phyloP scores from a whole-genome alignment of 2,797 vertebrate genomes.

The Phyllotis vaccarum region DNA sequence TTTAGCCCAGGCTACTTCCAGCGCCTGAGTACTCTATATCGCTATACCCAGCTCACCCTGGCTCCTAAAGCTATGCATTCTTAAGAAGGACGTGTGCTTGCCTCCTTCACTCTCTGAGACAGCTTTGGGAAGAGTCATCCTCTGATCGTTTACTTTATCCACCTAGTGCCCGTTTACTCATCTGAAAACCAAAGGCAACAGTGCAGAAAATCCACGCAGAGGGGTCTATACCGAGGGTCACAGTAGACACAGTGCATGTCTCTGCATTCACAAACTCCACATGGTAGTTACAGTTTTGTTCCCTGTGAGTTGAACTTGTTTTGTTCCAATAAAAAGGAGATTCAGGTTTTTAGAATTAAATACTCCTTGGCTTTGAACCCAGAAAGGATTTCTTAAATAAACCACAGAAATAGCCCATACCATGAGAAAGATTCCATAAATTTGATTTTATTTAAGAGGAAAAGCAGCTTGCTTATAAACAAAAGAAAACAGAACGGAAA shows the following conservation, averaged over 20 bases:
- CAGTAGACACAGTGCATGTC: slow-evolving; percentile 4
- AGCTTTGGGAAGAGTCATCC: background rate
- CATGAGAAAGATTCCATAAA: slow-evolving; percentile 41
- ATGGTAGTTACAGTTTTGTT: background rate
- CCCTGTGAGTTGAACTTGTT: slow-evolving; percentile 12
- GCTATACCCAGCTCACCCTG: background rate
- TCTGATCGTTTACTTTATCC: background rate
- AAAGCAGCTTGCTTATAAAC: slow-evolving; percentile 32
- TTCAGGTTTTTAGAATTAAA: slow-evolving; percentile 7
- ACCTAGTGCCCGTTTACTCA: background rate
- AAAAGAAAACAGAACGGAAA: slow-evolving; percentile 34
- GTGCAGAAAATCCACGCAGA: background rate
- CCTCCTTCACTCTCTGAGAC: background rate
- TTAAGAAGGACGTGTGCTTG: slow-evolving; percentile 23
- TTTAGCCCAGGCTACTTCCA: background rate
- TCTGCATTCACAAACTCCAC: background rate
- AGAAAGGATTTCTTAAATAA: slow-evolving; percentile 60
- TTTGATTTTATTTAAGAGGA: slow-evolving; percentile 38
- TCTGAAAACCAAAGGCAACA: background rate
- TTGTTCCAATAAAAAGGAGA: slow-evolving; percentile 41
- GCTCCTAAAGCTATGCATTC: background rate
- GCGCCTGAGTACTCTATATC: background rate
- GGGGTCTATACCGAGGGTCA: background rate
- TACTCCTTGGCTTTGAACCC: slow-evolving; percentile 47
- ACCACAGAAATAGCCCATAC: slow-evolving; percentile 38